phyloP scores from a whole-genome alignment of 2,797 vertebrate genomes.

The Squalus acanthias region DNA sequence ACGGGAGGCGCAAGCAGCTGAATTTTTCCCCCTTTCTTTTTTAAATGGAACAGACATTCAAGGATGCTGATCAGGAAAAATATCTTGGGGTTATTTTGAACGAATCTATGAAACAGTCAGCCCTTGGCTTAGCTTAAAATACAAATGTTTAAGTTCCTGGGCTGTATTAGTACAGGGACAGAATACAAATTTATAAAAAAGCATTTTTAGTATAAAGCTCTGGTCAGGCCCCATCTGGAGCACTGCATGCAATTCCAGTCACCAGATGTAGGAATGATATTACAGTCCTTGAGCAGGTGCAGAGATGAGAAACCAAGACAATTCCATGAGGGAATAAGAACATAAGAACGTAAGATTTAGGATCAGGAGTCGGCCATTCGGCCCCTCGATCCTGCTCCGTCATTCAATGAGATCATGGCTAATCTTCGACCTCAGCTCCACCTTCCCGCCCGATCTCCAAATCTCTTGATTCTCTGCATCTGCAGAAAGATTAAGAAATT shows the following conservation, averaged over 20 bases:
- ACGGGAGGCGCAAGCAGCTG: too few species aligned
- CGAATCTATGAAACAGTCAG: background rate
- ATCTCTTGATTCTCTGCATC: too few species aligned
- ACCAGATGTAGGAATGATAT: background rate
- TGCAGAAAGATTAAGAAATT: background rate
- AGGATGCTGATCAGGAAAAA: background rate
- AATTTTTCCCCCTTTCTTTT: too few species aligned
- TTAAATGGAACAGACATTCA: background rate
- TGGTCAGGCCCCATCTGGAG: background rate
- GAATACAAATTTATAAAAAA: background rate
- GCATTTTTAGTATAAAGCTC: background rate
- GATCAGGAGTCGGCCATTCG: too few species aligned
- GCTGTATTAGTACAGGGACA: background rate
- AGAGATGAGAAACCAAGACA: background rate
- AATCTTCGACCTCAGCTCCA: too few species aligned
- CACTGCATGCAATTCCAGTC: background rate
- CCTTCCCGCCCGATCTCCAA: too few species aligned
- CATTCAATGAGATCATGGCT: too few species aligned
- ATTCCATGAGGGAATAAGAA: background rate
- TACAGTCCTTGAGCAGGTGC: background rate
- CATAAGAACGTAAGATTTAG: too few species aligned
- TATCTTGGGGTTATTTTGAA: background rate
- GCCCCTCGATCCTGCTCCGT: too few species aligned
- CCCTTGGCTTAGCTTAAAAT: background rate
- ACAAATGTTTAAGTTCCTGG: background rate